These are phyloP conservation scores for Panthera tigris DNA, from an alignment of 2,113 vertebrate genomes.

Conservation along the genomic window DNA sequence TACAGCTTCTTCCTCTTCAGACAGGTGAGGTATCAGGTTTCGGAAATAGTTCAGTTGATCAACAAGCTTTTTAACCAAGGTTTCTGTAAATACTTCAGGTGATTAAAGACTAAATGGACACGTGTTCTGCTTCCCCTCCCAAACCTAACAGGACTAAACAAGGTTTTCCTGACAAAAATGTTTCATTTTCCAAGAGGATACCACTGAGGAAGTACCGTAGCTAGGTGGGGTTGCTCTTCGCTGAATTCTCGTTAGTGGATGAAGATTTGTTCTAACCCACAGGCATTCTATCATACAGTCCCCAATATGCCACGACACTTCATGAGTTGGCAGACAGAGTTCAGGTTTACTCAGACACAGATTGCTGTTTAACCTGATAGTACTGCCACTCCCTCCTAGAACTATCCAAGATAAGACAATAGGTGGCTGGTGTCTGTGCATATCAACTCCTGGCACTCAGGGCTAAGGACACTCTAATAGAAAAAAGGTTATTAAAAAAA, in stretches of 20 bases:
- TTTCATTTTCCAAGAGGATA: neutral
- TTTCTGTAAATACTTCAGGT: neutral
- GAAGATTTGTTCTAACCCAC: neutral
- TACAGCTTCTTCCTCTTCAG: neutral
- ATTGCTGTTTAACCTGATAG: neutral
- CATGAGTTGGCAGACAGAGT: neutral
- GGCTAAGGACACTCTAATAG: neutral
- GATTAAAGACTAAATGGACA: neutral
- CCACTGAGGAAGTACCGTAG: neutral
- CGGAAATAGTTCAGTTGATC: neutral
- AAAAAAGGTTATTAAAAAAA: neutral
- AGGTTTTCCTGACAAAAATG: neutral
- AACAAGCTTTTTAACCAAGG: neutral
- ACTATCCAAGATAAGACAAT: neutral
- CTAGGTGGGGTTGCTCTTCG: neutral
- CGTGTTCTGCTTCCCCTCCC: rapidly evolving
- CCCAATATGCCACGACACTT: neutral
- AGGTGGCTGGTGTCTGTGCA: rapidly evolving
- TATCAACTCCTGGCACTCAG: neutral
- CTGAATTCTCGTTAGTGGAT: neutral
- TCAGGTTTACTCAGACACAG: neutral
- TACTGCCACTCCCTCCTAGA: neutral
- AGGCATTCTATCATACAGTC: neutral
- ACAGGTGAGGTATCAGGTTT: neutral
- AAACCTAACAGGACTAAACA: neutral